Evolutionary conservation across 2,888 invertebrate species (phyloP).

Genomic region (Cybosia mesomella): DNA sequence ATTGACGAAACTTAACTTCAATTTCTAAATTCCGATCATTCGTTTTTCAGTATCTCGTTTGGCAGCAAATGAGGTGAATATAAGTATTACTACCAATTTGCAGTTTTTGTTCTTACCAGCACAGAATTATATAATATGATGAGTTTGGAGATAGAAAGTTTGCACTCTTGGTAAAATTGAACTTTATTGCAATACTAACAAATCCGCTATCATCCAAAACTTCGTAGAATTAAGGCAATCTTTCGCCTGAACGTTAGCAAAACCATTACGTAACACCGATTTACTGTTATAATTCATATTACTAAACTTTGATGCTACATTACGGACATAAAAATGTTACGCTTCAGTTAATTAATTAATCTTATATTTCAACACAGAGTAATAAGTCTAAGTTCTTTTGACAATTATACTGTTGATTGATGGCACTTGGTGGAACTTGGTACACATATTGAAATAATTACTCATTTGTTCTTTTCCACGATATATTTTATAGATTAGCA

Average conservation of each 20-base stretch:
- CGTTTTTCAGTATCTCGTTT: no score
- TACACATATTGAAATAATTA: no score
- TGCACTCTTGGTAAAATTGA: neutral
- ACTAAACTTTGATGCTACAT: conserved; percentile 49
- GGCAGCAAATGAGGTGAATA: no score
- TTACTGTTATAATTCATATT: conserved; percentile 39
- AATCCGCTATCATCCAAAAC: neutral
- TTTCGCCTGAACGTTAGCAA: conserved; percentile 35
- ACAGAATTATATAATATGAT: neutral
- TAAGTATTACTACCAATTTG: no score
- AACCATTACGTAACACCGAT: conserved; percentile 39
- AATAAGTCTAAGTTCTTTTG: conserved; percentile 40
- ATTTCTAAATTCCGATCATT: no score
- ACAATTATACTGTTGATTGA: no score
- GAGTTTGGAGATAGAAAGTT: neutral
- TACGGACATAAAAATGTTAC: conserved; percentile 43
- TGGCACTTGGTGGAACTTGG: no score
- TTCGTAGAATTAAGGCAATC: conserved; percentile 8
- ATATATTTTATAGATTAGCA: no score
- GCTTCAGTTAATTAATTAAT: conserved; percentile 48
- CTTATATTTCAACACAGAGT: conserved; percentile 45
- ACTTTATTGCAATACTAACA: neutral
- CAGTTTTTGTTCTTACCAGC: no score
- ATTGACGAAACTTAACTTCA: no score
- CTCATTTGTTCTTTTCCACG: no score